A percentile compares a stretch with the other conserved stretches of the same genome.
These are phyloP conservation scores for Colletes latitarsis DNA, from an alignment of 1,140 invertebrate species.

Conservation along the genomic window DNA sequence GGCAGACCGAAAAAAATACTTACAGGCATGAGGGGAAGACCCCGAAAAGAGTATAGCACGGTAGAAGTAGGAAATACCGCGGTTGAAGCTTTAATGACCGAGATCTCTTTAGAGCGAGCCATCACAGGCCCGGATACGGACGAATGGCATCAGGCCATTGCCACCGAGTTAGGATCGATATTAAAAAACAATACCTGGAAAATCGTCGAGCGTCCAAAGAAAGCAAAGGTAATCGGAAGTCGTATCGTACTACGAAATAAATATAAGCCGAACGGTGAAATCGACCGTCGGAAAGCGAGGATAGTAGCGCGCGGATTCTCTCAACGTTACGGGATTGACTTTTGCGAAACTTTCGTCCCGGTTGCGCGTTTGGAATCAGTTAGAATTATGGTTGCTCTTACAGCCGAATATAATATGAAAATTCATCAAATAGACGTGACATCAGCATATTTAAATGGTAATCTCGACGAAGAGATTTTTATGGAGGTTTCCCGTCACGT, in stretches of 20 bases:
- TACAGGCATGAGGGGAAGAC: neutral
- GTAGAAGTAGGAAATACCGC: neutral
- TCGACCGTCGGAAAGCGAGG: conserved; percentile 8
- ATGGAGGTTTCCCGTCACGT: neutral
- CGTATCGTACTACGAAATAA: neutral
- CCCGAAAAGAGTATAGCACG: neutral
- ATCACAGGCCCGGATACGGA: neutral
- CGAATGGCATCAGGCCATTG: neutral
- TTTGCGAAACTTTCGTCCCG: neutral
- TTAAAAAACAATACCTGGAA: conserved; percentile 3
- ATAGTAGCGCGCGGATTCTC: conserved; percentile 14
- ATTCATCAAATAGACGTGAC: conserved; percentile 34
- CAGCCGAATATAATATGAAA: neutral
- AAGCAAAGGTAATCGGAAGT: neutral
- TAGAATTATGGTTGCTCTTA: neutral
- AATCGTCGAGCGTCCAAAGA: neutral
- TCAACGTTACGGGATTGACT: neutral
- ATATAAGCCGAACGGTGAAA: neutral
- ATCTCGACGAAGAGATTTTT: conserved; percentile 10
- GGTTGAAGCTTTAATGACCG: neutral
- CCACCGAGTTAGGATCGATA: neutral
- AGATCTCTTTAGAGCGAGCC: neutral
- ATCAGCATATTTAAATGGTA: conserved; percentile 12
- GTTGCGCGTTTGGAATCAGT: neutral
- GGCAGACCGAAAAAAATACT: neutral